phyloP scores from a whole-genome alignment of 2,113 vertebrate species.

The Calyptommatus sinebrachiatus region DNA sequence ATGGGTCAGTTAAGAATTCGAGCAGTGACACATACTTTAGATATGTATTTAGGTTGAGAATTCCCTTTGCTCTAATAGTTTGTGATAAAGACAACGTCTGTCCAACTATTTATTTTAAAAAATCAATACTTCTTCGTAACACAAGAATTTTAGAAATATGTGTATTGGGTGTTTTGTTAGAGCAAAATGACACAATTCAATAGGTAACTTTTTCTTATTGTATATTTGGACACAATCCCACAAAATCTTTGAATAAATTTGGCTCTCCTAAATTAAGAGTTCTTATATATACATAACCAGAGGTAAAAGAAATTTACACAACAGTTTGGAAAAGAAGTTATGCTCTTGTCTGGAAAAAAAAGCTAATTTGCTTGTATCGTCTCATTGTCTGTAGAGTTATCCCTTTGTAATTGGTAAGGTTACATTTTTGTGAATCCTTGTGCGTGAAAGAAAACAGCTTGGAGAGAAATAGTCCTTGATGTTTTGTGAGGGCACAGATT shows the following conservation, averaged over 20 bases:
- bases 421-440: too few species aligned
- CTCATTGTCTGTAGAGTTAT: too few species aligned
- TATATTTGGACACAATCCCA: not conserved
- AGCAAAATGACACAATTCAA: not conserved
- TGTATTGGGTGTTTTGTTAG: too few species aligned
- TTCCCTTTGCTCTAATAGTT: slow-evolving; percentile 30
- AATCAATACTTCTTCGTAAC: slow-evolving; percentile 5
- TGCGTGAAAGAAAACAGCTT: too few species aligned
- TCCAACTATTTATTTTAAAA: slow-evolving; percentile 33
- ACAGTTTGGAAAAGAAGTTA: not conserved
- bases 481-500: too few species aligned
- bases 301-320: not conserved
- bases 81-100: slow-evolving; percentile 31
- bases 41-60: slow-evolving; percentile 61
- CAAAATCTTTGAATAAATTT: not conserved
- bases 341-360: too few species aligned
- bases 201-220: not conserved
- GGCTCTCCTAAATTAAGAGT: not conserved
- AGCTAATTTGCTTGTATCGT: too few species aligned
- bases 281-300: too few species aligned
- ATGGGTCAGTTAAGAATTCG: slow-evolving; percentile 61
- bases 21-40: slow-evolving; percentile 58
- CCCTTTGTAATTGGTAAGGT: too few species aligned
- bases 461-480: too few species aligned
- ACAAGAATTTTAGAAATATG: not conserved